These are phyloP conservation scores for Heliothis peltigera DNA, from an alignment of 2,888 invertebrate species.

Conservation along the genomic window DNA sequence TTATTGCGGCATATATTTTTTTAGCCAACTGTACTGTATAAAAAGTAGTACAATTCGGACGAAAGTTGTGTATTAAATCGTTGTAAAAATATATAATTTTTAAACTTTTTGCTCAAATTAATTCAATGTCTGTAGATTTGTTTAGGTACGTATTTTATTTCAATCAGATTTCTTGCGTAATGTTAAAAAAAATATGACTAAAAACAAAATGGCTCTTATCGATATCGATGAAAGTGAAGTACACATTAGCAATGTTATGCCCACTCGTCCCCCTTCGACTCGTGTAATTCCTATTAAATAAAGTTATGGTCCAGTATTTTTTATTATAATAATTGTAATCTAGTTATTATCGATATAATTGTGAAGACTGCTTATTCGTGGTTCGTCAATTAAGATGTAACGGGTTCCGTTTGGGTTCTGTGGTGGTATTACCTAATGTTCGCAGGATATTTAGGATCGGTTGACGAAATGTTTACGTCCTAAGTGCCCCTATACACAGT, in stretches of 20 bases:
- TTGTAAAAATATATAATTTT: constrained; percentile 36
- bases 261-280: constrained; percentile 58
- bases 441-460: constrained; percentile 32
- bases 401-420: constrained; percentile 64
- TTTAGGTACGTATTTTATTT: constrained; percentile 28
- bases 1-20: constrained; percentile 45
- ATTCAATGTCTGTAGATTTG: constrained; percentile 10
- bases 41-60: constrained; percentile 45
- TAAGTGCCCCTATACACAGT: constrained; percentile 40
- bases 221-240: constrained; percentile 54
- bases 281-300: constrained; percentile 85
- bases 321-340: constrained; percentile 75
- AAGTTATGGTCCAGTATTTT: constrained; percentile 88
- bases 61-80: constrained; percentile 23
- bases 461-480: constrained; percentile 15
- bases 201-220: constrained; percentile 15
- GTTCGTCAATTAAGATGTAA: constrained; percentile 84
- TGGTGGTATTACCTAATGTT: constrained; percentile 59
- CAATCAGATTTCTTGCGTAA: neutral
- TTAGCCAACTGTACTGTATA: constrained; percentile 34
- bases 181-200: neutral
- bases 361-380: constrained; percentile 87
- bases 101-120: constrained; percentile 42
- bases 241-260: constrained; percentile 59
- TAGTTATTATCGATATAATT: constrained; percentile 79